Evolutionary conservation across 1,140 invertebrate species (phyloP), one percentile per base, ranked within the genome.

Genomic region (Drosophila equinoxialis): DNA sequence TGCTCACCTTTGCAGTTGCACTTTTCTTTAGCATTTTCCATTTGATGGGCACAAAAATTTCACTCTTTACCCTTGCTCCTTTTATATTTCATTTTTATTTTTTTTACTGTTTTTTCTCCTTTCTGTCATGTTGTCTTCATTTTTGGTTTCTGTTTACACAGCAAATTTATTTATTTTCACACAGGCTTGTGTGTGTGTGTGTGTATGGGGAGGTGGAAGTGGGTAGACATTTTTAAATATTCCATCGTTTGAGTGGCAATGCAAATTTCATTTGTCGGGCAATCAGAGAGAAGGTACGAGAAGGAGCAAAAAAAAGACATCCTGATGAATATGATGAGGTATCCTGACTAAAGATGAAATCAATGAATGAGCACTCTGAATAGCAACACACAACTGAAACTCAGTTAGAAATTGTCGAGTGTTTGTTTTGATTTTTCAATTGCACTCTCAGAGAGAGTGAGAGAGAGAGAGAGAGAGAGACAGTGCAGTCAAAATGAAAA

Each of bases 121-220:
- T 71, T 71, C 66, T 57, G 30, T 60, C 60, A 30, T 17, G 55
- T 70, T 69, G 57, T 55, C 45, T 65, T 61, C 72, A 63, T 55
- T 63, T 60, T 81, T 23, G 45, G 45, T 82, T 80, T 77, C 69
- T 87, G 83, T 87, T 87, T 89, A 80, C 84, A 77, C 70, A 78
- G 83, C 84, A 87, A 89, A 87, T 89, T 87, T 87, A 89, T 86
- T 89, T 89, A 89, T 86, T 81, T 86, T 83, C 82, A 75, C 82
- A 71, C 74, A 76, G 82, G 75, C 78, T 3, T 78, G 17, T 2
- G 8, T 23, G 45, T 20, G 20, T 51, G 10, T 51, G 8, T 48
- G 45, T 48, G 66, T 23, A 6, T 10, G 3, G 11, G 7, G 1
- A 20, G 20, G 45, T 48, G 6, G 1, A 48, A 14, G 42, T 17